Percentiles rank a stretch among this genome's conserved stretches.
These are phyloP conservation scores for Drosophila insularis DNA, from an alignment of 1,140 invertebrate genomes.

Conservation along the genomic window DNA sequence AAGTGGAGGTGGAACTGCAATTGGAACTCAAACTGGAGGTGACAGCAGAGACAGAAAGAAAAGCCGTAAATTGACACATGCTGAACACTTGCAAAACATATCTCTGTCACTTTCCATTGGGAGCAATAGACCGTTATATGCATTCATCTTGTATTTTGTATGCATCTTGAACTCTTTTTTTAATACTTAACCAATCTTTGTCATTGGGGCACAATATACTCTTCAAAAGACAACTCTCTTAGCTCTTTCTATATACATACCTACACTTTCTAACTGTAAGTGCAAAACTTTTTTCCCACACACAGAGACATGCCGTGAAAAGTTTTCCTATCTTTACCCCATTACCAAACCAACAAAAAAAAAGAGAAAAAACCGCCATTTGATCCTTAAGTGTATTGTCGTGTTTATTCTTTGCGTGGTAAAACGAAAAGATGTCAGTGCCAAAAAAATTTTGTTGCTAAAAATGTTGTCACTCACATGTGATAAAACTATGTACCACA, in stretches of 20 bases:
- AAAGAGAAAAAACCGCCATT: not conserved
- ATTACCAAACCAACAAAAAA: constrained; percentile 25
- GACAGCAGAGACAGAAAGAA: not conserved
- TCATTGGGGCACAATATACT: constrained; percentile 27
- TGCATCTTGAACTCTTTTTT: too few species aligned
- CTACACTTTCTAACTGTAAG: too few species aligned
- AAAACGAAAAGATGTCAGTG: not conserved
- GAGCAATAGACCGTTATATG: not conserved
- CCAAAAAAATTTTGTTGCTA: too few species aligned
- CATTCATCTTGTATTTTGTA: too few species aligned
- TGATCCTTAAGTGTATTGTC: constrained; percentile 43
- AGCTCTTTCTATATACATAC: too few species aligned
- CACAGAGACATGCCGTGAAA: constrained; percentile 2
- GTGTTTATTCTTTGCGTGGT: constrained; percentile 10
- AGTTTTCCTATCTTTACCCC: constrained; percentile 36
- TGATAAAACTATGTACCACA: too few species aligned
- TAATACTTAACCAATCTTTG: constrained; percentile 29
- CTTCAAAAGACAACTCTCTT: too few species aligned
- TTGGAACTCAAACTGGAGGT: not conserved
- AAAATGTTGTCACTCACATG: too few species aligned
- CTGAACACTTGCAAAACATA: not conserved
- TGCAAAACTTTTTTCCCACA: constrained; percentile 18
- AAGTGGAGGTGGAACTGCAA: not conserved
- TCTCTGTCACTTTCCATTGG: constrained; percentile 4
- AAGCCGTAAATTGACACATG: not conserved